Evolutionary conservation across 2,113 vertebrate genomes (phyloP), one percentile per base, ranked within the genome.

Genomic region (Pholis gunnellus): DNA sequence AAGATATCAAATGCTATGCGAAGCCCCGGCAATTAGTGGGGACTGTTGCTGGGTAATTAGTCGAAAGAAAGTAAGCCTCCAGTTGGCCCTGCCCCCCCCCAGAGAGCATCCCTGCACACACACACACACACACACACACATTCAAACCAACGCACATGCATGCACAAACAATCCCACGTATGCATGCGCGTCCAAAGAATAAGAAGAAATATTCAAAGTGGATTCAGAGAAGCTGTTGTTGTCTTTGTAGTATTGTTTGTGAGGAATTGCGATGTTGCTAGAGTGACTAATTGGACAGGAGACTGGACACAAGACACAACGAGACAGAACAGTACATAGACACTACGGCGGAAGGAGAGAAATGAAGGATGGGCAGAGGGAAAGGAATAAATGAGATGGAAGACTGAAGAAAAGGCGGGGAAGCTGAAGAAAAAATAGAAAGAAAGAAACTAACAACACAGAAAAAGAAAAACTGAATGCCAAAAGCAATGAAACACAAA

Each of bases 11-110:
- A 82, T 85, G 60, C 72, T 57, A 34, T 11, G 67, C 29, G 56
- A 76, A 66, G 70, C 65, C 48, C 77, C 84, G 81, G 86, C 88
- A 91, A 90, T 91, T 88, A 92, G 72, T 22, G 52, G 73, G 57
- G 64, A 87, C 83, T 72, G 90, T 89, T 90, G 88, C 79, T 52
- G 88, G 79, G 89, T 92, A 90, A 93, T 90, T 93, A 93, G 89
- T 70, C 87, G 72, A 86, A 57, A 87, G 81, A 57, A 91, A 92
- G 83, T 65, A 46, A 75, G 85, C 85, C 81, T 83, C 64, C 66
- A 48, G 60, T 67, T 76, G 56, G 22, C 9, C 20, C 9, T n/a
- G 11, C 0, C 42, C 44, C 72, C 44, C 72, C 72, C 72, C 15
- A 42, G 80, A 70, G 79, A 83, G 54, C 61, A 25, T 36, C 17